Percentiles rank a stretch among this genome's conserved stretches.
Conservation (phyloP, 1,140 invertebrate genomes). For the Myzus persicae region DNA sequence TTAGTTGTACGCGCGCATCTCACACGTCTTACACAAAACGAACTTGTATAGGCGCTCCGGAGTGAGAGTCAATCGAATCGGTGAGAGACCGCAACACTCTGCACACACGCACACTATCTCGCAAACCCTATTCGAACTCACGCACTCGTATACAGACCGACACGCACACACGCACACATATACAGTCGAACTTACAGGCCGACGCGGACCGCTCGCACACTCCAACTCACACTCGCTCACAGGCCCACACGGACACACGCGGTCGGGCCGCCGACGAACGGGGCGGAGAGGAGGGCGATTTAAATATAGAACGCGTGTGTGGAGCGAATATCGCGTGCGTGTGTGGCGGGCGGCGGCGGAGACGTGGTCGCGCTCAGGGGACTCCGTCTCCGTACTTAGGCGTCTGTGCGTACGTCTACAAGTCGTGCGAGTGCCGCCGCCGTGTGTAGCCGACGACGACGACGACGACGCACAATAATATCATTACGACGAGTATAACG, state of each 20-base stretch:
- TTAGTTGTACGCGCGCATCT: neutral
- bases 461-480: neutral
- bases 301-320: conserved; percentile 53
- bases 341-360: conserved; percentile 9
- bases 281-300: conserved; percentile 29
- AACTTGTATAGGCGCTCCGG: neutral
- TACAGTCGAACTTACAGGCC: neutral
- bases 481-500: neutral
- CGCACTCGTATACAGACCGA: neutral
- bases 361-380: conserved; percentile 47
- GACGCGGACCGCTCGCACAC: neutral
- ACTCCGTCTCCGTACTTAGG: conserved; percentile 34
- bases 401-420: neutral
- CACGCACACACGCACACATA: neutral
- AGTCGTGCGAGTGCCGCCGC: conserved; percentile 50
- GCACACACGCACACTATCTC: neutral
- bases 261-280: neutral
- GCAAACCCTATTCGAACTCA: neutral
- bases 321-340: conserved; percentile 34
- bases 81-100: neutral
- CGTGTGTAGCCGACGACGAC: conserved; percentile 20
- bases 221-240: neutral
- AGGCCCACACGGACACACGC: neutral
- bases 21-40: neutral
- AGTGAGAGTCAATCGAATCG: conserved; percentile 25